A percentile compares a stretch with the other conserved stretches of the same genome.
Conservation (phyloP, 2,888 invertebrate species). For the Eristalis arbustorum region DNA sequence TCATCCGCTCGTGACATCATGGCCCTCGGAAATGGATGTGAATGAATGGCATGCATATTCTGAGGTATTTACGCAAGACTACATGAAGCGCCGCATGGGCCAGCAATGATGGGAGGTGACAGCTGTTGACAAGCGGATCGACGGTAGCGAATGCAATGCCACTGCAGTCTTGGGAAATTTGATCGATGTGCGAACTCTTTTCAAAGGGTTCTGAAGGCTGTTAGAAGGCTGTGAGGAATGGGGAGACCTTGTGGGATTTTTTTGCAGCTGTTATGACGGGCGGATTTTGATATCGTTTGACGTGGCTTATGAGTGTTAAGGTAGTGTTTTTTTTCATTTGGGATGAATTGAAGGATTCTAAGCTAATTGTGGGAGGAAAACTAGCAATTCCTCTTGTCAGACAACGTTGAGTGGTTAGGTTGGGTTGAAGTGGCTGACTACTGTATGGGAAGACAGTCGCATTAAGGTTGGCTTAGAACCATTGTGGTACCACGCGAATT, state of each 20-base stretch:
- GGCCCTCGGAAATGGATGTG: background rate
- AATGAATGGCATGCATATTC: background rate
- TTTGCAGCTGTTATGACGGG: background rate
- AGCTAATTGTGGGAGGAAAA: no score
- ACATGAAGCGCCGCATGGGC: background rate
- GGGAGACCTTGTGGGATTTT: background rate
- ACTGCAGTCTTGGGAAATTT: background rate
- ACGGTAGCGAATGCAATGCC: no score
- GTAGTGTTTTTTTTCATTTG: background rate
- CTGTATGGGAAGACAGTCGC: no score
- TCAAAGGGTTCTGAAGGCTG: background rate
- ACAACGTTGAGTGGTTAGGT: no score
- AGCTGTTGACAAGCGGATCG: background rate
- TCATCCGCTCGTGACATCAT: background rate
- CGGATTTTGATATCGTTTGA: background rate
- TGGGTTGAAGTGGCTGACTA: no score
- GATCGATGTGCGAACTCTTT: background rate
- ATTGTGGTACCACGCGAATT: no score
- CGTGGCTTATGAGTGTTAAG: background rate
- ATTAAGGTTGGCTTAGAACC: no score
- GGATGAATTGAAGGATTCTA: no score
- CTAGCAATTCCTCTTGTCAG: no score
- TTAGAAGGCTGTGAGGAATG: background rate
- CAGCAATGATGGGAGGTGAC: background rate
- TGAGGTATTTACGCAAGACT: background rate